Base-by-base conservation (phyloP, 2,797 vertebrate species). In the Sebastes matsubarae region DNA sequence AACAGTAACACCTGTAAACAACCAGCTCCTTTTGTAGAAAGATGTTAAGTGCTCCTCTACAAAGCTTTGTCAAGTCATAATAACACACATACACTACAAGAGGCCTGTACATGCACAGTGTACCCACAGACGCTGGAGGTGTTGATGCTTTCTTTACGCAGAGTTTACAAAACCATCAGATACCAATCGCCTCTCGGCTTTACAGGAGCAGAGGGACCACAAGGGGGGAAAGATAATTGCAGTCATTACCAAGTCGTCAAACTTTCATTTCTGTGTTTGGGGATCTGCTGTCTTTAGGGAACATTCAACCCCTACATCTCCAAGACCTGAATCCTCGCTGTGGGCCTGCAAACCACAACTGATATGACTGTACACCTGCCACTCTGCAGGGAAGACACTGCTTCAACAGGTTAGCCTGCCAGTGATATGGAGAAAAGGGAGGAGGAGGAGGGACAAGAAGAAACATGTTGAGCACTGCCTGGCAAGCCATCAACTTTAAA, bases 261-360 rank as follows among this genome's bases (percentile, higher is more conserved):
- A 66, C 46, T 11, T 68, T 34, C 61, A 36, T 52, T 60, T 34
- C 22, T 66, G 67, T 73, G 68, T 52, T 78, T 14, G 36, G 38
- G 50, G 79, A 76, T 69, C 67, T 79, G 52, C 46, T 50, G 72
- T 68, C 68, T 78, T 79, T 29, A 12, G 13, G 66, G 54, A 60
- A 25, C 52, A 24, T 66, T 72, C 64, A 61, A 6, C 8, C 29
- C 64, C 29, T 18, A 22, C 24, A 52, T 78, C 75, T 68, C 50
- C 27, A 12, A 65, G 50, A 52, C 8, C 68, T 68, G 65, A 30
- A 63, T 50, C 67, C 54, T 29, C 59, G 73, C 68, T 95, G 94
- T 95, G 95, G 95, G 94, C 95, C 94, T 95, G 93, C 68, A 82
- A 32, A 16, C 25, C 11, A 27, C 52, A 1, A 14, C 73, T 72